These are phyloP conservation scores for Cavia aperea DNA, from an alignment of 2,113 vertebrate genomes.

Conservation along the genomic window DNA sequence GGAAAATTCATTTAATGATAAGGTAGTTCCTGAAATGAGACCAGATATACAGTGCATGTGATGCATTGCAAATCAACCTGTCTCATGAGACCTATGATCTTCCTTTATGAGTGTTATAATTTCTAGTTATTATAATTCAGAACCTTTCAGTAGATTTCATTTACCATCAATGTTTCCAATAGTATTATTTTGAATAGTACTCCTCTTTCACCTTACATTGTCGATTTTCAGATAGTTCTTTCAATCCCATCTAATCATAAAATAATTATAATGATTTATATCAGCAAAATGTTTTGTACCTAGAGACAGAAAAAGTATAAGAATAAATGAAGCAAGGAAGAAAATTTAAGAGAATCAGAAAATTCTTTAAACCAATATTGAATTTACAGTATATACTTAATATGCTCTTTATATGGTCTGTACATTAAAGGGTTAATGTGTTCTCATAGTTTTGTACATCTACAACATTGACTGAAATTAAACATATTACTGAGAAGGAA, in stretches of 20 bases:
- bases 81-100: not conserved
- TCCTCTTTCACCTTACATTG: not conserved
- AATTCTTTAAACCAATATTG: not conserved
- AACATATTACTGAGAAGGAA: not conserved
- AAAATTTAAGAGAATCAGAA: constrained; percentile 8
- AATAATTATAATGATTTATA: not conserved
- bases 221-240: not conserved
- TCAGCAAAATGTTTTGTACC: not conserved
- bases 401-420: not conserved
- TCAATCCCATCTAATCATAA: not conserved
- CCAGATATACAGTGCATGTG: not conserved
- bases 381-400: not conserved
- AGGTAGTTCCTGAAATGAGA: not conserved
- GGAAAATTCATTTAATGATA: not conserved
- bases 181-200: not conserved
- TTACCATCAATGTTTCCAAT: not conserved
- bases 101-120: not conserved
- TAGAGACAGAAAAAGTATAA: not conserved
- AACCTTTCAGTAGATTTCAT: not conserved
- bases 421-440: not conserved
- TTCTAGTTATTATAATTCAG: not conserved
- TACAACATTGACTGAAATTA: not conserved
- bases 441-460: not conserved
- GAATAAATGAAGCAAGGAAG: not conserved
- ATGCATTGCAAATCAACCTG: not conserved